These are phyloP conservation scores for Polypedilum vanderplanki DNA, from an alignment of 1,140 invertebrate genomes.

Conservation along the genomic window DNA sequence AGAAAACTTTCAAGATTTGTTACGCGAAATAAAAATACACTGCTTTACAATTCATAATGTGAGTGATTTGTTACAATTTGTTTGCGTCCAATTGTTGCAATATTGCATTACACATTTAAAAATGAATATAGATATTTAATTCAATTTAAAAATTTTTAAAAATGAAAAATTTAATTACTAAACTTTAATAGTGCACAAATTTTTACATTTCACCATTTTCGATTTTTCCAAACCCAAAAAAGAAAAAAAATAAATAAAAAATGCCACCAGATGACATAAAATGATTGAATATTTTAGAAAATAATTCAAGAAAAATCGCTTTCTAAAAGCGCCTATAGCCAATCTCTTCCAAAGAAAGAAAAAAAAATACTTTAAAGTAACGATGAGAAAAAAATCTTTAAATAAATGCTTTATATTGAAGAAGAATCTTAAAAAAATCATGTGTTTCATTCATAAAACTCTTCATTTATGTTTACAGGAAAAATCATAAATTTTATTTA, in stretches of 20 bases:
- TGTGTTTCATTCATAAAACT: too few relatives aligned
- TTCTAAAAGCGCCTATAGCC: slow-evolving; percentile 8
- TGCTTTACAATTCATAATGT: not conserved
- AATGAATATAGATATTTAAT: not conserved
- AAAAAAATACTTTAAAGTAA: not conserved
- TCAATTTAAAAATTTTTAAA: not conserved
- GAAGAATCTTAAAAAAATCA: not conserved
- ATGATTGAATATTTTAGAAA: not conserved
- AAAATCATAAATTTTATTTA: too few relatives aligned
- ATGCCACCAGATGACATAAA: not conserved
- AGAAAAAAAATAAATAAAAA: not conserved
- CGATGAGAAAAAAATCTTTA: not conserved
- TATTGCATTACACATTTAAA: not conserved
- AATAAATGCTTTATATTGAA: slow-evolving; percentile 11
- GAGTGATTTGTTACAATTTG: slow-evolving; percentile 18
- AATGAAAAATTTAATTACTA: too few relatives aligned
- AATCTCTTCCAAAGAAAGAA: not conserved
- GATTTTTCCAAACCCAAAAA: not conserved
- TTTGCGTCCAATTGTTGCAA: slow-evolving; percentile 17
- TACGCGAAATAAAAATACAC: not conserved
- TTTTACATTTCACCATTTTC: slow-evolving; percentile 11
- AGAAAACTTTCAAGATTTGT: not conserved
- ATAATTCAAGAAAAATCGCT: not conserved
- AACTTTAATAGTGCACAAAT: not conserved
- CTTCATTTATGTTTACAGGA: too few relatives aligned